phyloP scores from a whole-genome alignment of 2,113 vertebrate genomes.

The Oryzias melastigma region DNA sequence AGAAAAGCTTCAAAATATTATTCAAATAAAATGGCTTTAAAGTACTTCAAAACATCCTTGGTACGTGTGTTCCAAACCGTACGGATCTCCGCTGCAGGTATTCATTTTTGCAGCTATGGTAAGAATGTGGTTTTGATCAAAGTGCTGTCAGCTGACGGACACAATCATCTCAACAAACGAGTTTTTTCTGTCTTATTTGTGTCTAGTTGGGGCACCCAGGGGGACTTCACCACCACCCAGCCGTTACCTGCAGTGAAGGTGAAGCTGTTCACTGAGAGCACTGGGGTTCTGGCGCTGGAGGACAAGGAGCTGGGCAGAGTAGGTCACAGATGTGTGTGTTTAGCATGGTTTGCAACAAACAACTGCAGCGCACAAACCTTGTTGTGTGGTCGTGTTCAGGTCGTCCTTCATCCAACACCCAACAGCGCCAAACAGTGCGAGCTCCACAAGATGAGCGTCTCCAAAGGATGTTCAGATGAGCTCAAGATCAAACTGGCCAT shows the following conservation, averaged over 20 bases:
- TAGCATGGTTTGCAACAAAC: background rate
- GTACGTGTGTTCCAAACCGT: too few species aligned
- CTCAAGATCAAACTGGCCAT: conserved; percentile 96
- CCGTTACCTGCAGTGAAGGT: conserved; percentile 96
- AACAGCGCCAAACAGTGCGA: conserved; percentile 97
- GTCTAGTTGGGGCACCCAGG: conserved; percentile 95
- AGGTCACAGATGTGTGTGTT: conserved; percentile 8
- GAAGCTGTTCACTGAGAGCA: conserved; percentile 97
- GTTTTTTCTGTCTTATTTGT: background rate
- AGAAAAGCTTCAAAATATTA: too few species aligned
- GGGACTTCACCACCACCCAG: conserved; percentile 95
- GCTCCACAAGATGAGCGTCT: conserved; percentile 95
- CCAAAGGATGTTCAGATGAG: conserved; percentile 95
- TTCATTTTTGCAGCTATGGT: too few species aligned
- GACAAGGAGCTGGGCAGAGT: conserved; percentile 98
- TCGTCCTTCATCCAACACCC: conserved; percentile 95
- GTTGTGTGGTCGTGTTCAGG: conserved; percentile 69
- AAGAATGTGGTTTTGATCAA: too few species aligned
- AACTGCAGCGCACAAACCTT: background rate
- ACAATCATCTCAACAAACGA: background rate
- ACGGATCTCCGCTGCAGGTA: too few species aligned
- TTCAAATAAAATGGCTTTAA: too few species aligned
- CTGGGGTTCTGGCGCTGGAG: conserved; percentile 94
- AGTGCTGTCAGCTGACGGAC: too few species aligned
- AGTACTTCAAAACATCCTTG: too few species aligned